Percentiles rank a stretch among this genome's conserved stretches.
These are phyloP conservation scores for Albula goreensis DNA, from an alignment of 2,113 vertebrate species.

Conservation along the genomic window DNA sequence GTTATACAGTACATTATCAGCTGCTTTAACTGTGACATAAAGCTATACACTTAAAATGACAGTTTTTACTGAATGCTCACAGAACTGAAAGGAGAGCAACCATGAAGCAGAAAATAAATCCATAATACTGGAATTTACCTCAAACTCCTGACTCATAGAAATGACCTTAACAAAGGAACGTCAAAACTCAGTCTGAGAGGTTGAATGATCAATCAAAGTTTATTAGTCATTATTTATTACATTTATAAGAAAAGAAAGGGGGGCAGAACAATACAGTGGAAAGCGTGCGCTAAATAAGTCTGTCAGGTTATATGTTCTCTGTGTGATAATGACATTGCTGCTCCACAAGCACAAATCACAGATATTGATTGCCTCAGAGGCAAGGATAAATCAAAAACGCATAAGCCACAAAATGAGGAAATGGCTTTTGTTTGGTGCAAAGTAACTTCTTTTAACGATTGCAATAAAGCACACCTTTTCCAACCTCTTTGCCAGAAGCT, in stretches of 20 bases:
- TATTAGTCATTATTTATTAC: slow-evolving; percentile 41
- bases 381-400: slow-evolving; percentile 59
- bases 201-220: slow-evolving; percentile 32
- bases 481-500: not conserved
- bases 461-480: slow-evolving; percentile 45
- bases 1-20: no score
- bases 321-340: slow-evolving; percentile 51
- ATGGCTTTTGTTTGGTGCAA: slow-evolving; percentile 18
- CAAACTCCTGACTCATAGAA: slow-evolving; percentile 40
- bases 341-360: slow-evolving; percentile 54
- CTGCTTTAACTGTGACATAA: not conserved
- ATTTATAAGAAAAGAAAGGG: slow-evolving; percentile 24
- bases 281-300: slow-evolving; percentile 26
- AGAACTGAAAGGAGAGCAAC: not conserved
- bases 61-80: not conserved
- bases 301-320: slow-evolving; percentile 17
- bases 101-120: slow-evolving; percentile 10
- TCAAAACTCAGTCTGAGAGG: slow-evolving; percentile 43
- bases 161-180: slow-evolving; percentile 27
- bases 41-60: not conserved
- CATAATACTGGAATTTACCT: slow-evolving; percentile 18
- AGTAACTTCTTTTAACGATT: slow-evolving; percentile 34
- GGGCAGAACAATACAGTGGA: slow-evolving; percentile 32
- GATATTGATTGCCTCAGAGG: slow-evolving; percentile 56
- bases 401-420: slow-evolving; percentile 39